Conservation (phyloP, 2,888 invertebrate genomes). For the Pardosa pseudoannulata region DNA sequence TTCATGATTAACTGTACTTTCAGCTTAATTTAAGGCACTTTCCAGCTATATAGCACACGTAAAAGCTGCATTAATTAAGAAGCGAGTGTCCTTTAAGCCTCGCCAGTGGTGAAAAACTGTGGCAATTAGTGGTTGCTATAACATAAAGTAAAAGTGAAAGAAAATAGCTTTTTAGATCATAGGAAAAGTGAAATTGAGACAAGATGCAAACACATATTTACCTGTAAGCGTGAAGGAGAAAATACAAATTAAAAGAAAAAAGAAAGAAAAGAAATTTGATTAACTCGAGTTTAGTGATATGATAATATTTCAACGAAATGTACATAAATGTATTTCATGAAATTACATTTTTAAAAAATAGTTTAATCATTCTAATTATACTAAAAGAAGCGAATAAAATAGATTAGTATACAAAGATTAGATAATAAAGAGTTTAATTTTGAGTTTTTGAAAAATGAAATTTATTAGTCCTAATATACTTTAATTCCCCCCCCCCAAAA, state of each 20-base stretch:
- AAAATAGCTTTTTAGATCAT: not conserved
- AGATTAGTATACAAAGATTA: too few relatives aligned
- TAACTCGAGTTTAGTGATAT: not conserved
- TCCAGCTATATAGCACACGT: not conserved
- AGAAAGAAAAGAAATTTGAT: not conserved
- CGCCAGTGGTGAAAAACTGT: not conserved
- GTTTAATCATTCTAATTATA: too few relatives aligned
- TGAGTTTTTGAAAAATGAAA: too few relatives aligned
- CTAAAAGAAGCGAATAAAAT: too few relatives aligned
- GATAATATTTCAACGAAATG: too few relatives aligned
- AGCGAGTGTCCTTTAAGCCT: not conserved
- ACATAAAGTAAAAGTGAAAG: not conserved
- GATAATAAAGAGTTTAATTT: too few relatives aligned
- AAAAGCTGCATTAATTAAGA: not conserved
- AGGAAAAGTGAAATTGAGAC: not conserved
- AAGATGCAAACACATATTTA: constrained; percentile 53
- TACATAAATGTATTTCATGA: too few relatives aligned
- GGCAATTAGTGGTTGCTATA: not conserved
- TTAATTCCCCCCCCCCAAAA: too few relatives aligned
- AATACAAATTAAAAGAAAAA: constrained; percentile 34
- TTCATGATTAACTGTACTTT: too few relatives aligned
- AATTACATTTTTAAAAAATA: too few relatives aligned
- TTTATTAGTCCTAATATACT: too few relatives aligned
- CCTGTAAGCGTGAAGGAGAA: constrained; percentile 57
- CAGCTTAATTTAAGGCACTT: not conserved